Conservation (phyloP, 2,888 invertebrate genomes). For the Coenonympha glycerion region DNA sequence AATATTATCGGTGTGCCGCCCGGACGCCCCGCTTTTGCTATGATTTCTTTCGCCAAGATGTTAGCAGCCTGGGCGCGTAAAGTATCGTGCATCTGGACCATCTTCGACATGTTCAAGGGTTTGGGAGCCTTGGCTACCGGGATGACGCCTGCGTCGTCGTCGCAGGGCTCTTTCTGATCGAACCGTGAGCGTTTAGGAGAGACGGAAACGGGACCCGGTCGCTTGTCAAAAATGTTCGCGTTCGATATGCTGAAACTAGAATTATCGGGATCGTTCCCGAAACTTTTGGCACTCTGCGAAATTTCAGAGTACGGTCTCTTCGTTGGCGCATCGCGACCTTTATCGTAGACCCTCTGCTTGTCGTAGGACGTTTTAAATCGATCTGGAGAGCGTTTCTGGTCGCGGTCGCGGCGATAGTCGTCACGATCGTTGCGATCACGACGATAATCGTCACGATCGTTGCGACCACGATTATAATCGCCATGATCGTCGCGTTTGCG, state of each 20-base stretch:
- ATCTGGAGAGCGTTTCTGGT: neutral
- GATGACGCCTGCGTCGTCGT: neutral
- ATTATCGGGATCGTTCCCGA: slow-evolving; percentile 15
- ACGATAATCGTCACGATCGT: neutral
- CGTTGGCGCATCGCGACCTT: neutral
- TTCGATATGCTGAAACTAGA: slow-evolving; percentile 13
- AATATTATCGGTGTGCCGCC: neutral
- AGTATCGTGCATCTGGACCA: neutral
- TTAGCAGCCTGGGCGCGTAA: slow-evolving; percentile 18
- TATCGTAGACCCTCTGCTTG: neutral
- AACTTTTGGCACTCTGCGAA: neutral
- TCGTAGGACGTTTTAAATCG: neutral
- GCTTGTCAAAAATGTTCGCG: slow-evolving; percentile 1
- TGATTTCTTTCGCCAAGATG: slow-evolving; percentile 17
- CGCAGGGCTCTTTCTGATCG: no score
- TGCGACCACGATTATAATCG: neutral
- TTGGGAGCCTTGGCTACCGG: neutral
- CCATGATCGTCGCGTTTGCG: slow-evolving; percentile 3
- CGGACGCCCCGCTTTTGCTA: neutral
- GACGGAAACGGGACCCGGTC: no score
- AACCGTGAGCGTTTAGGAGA: neutral
- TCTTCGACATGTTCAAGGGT: neutral
- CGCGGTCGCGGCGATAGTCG: neutral
- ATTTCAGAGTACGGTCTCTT: slow-evolving; percentile 5
- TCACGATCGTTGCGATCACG: neutral